Percentiles rank a stretch among this genome's conserved stretches.
These are phyloP conservation scores for Gavia stellata DNA, from an alignment of 2,113 vertebrate species.

Conservation along the genomic window DNA sequence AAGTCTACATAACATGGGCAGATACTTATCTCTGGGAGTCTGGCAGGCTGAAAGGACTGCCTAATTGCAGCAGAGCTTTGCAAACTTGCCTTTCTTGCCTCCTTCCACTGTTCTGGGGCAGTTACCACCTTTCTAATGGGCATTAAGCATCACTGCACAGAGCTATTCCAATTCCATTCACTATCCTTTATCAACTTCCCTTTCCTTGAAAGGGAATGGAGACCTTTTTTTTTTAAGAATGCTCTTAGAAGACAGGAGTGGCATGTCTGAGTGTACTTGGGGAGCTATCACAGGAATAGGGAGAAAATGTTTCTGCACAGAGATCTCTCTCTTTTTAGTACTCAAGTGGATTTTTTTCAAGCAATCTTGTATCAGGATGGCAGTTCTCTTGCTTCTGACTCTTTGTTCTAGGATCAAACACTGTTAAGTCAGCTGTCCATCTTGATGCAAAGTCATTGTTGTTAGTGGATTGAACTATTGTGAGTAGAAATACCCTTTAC, in stretches of 20 bases:
- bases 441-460: background rate
- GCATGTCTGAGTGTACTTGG: background rate
- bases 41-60: background rate
- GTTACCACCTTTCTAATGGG: background rate
- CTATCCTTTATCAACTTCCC: background rate
- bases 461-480: background rate
- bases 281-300: background rate
- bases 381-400: background rate
- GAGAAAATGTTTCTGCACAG: background rate
- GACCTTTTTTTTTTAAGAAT: background rate
- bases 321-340: background rate
- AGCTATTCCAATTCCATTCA: background rate
- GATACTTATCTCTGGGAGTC: background rate
- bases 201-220: background rate
- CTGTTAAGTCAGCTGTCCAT: background rate
- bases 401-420: background rate
- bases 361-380: background rate
- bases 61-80: background rate
- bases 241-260: background rate
- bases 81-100: background rate
- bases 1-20: background rate
- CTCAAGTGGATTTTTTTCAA: background rate
- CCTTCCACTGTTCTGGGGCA: background rate
- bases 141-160: background rate
- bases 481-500: background rate